A percentile compares a stretch with the other conserved stretches of the same genome.
These are phyloP conservation scores for Phthorimaea operculella DNA, from an alignment of 1,140 invertebrate genomes.

Conservation along the genomic window DNA sequence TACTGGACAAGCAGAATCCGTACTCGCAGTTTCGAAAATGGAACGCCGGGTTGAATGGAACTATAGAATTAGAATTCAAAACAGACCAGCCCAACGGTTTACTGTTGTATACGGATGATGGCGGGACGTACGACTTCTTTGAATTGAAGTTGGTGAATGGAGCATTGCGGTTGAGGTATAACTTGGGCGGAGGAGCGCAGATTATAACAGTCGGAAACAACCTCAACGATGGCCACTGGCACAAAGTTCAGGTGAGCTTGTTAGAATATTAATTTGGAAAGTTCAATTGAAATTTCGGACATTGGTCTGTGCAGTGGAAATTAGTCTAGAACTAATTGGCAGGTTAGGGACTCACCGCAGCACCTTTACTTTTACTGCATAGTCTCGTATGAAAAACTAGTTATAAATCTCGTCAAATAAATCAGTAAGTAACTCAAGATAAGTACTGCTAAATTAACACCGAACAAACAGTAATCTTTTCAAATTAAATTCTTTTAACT, in stretches of 20 bases:
- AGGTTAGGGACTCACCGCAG: no score
- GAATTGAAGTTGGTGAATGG: slow-evolving; percentile 94
- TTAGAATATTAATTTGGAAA: no score
- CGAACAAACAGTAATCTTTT: no score
- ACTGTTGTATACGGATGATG: slow-evolving; percentile 93
- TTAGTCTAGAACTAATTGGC: no score
- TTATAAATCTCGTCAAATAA: no score
- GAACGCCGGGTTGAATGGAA: slow-evolving; percentile 86
- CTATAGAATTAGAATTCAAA: slow-evolving; percentile 92
- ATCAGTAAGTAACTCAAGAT: no score
- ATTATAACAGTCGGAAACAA: slow-evolving; percentile 88
- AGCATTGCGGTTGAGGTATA: slow-evolving; percentile 85
- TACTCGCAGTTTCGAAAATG: slow-evolving; percentile 93
- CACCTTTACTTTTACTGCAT: no score
- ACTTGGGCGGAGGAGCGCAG: slow-evolving; percentile 86
- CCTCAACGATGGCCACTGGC: slow-evolving; percentile 90
- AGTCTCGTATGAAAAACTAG: no score
- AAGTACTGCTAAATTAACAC: no score
- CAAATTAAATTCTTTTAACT: no score
- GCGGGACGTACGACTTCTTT: slow-evolving; percentile 94
- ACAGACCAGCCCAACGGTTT: slow-evolving; percentile 90
- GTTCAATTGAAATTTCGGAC: no score
- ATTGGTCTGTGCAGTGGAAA: no score
- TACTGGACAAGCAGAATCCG: slow-evolving; percentile 86
- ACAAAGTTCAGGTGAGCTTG: slow-evolving; percentile 78